These are phyloP conservation scores for Lacerta bilineata DNA, from an alignment of 2,797 vertebrate genomes.

Conservation along the genomic window DNA sequence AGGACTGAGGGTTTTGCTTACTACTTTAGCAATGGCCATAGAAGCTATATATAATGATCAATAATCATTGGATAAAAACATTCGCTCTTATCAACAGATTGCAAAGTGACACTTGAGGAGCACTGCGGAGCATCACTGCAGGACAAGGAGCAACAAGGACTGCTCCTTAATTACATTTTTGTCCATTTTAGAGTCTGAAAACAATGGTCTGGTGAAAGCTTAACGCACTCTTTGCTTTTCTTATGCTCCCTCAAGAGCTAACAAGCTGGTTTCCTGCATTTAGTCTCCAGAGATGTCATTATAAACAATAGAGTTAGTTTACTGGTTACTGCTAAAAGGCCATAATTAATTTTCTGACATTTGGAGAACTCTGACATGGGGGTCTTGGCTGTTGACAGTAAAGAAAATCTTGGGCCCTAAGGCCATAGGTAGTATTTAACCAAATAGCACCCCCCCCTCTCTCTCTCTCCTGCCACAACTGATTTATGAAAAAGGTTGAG, in stretches of 20 bases:
- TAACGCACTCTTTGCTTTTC: slow-evolving; percentile 19
- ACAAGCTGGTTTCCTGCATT: slow-evolving; percentile 58
- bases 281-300: slow-evolving; percentile 67
- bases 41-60: background rate
- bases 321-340: slow-evolving; percentile 56
- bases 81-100: background rate
- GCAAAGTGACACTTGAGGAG: background rate
- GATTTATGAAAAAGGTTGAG: slow-evolving; percentile 26
- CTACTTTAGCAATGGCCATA: background rate
- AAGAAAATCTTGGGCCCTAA: slow-evolving; percentile 48
- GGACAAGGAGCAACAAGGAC: background rate
- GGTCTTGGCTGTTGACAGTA: slow-evolving; percentile 53
- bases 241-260: slow-evolving; percentile 49
- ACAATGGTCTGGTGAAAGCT: slow-evolving; percentile 27
- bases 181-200: slow-evolving; percentile 25
- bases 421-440: slow-evolving; percentile 51
- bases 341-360: slow-evolving; percentile 72
- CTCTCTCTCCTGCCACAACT: slow-evolving; percentile 36
- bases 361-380: slow-evolving; percentile 67
- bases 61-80: slow-evolving; percentile 1
- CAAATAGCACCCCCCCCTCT: slow-evolving; percentile 58
- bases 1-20: rapidly evolving
- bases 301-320: slow-evolving; percentile 45
- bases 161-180: background rate
- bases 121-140: rapidly evolving